Evolutionary conservation across 2,888 invertebrate species (phyloP).

Genomic region (Drosophila borealis): DNA sequence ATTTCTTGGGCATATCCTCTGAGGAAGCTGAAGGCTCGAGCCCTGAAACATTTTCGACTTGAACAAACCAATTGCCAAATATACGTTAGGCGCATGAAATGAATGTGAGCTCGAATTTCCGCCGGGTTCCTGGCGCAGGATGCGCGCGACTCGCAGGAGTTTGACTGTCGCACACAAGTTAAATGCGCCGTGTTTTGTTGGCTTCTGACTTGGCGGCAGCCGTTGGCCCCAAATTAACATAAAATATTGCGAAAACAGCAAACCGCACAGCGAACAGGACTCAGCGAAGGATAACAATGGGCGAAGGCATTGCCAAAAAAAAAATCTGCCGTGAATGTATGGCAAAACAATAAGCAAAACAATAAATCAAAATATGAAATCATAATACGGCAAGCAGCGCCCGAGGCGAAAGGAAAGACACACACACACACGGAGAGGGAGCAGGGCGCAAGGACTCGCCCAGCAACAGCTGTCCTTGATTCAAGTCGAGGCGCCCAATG

Average conservation of each 20-base stretch:
- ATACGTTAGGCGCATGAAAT: neutral
- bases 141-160: slow-evolving; percentile 8
- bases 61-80: neutral
- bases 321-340: slow-evolving; percentile 52
- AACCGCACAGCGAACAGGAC: slow-evolving; percentile 41
- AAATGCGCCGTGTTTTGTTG: neutral
- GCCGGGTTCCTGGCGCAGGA: neutral
- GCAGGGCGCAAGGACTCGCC: slow-evolving; percentile 38
- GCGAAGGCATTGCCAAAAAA: slow-evolving; percentile 46
- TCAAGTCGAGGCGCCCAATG: slow-evolving; percentile 48
- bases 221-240: slow-evolving; percentile 50
- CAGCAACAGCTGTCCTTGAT: slow-evolving; percentile 50
- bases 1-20: no score
- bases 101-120: no score
- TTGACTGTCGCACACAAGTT: neutral
- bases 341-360: slow-evolving; percentile 78
- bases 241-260: slow-evolving; percentile 40
- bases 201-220: slow-evolving; percentile 33
- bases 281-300: slow-evolving; percentile 43
- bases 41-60: no score
- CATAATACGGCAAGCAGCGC: slow-evolving; percentile 56
- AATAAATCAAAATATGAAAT: slow-evolving; percentile 79
- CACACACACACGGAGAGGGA: neutral
- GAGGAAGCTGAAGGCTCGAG: no score
- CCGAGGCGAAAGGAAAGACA: slow-evolving; percentile 33